These are phyloP conservation scores for Sphaerophoria taeniata DNA, from an alignment of 2,888 invertebrate species.

Conservation along the genomic window DNA sequence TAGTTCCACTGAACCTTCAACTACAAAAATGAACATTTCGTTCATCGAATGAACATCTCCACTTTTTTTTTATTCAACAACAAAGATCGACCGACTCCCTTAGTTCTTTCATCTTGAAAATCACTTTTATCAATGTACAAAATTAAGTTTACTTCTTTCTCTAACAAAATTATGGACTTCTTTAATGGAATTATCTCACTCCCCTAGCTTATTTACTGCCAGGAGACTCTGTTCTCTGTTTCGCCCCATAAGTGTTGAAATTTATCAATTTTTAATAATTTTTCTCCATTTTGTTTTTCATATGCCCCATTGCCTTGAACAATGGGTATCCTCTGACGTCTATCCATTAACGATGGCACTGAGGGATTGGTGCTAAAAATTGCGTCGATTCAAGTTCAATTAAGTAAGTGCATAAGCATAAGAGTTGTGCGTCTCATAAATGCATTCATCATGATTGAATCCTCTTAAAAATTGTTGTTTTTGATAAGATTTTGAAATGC, in stretches of 20 bases:
- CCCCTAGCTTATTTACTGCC: neutral
- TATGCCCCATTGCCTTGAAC: neutral
- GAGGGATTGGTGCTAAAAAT: neutral
- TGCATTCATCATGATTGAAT: constrained; percentile 41
- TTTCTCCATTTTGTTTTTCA: constrained; percentile 18
- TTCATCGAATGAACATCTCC: no score
- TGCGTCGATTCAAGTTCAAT: constrained; percentile 58
- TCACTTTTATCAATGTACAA: neutral
- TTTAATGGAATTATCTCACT: neutral
- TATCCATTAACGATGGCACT: neutral
- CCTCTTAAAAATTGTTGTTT: constrained; percentile 11
- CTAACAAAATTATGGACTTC: constrained; percentile 6
- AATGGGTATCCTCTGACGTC: neutral
- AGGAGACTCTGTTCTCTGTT: neutral
- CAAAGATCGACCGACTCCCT: no score
- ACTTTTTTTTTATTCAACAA: no score
- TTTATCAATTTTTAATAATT: constrained; percentile 29
- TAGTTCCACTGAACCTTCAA: no score
- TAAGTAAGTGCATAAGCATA: constrained; percentile 48
- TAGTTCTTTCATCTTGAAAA: no score
- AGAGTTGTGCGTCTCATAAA: constrained; percentile 18
- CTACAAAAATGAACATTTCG: no score
- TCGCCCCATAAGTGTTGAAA: constrained; percentile 21
- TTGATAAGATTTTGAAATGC: no score
- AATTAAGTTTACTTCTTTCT: constrained; percentile 13